Percentiles rank a stretch among this genome's conserved stretches.
Conservation (phyloP, 1,140 invertebrate genomes). For the Zaprionus tsacasi region DNA sequence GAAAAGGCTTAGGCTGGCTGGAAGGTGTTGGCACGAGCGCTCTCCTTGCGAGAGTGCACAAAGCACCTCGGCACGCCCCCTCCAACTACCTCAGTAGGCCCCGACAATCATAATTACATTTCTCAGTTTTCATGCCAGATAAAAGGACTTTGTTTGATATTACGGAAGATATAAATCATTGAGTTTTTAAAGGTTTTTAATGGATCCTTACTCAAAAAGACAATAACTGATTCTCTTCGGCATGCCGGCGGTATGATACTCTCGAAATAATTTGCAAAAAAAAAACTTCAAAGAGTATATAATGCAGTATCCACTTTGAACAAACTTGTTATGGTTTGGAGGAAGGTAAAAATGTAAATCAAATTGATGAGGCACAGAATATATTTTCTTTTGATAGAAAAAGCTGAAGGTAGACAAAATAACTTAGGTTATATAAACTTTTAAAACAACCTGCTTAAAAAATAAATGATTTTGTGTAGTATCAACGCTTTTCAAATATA, state of each 20-base stretch:
- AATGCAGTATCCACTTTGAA: too few species aligned
- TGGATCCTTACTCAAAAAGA: neutral
- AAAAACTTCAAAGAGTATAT: too few species aligned
- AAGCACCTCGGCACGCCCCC: neutral
- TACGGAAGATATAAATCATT: neutral
- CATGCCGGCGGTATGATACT: neutral
- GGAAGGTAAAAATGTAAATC: too few species aligned
- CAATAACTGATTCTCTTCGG: neutral
- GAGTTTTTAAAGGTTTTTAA: neutral
- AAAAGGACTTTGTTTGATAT: neutral
- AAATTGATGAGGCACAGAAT: too few species aligned
- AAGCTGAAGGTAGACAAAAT: too few species aligned
- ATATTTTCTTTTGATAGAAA: too few species aligned
- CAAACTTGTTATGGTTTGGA: too few species aligned
- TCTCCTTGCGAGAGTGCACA: neutral
- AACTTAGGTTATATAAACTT: too few species aligned
- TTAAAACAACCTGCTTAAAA: too few species aligned
- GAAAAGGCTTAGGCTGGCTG: constrained; percentile 6
- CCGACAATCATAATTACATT: constrained; percentile 7
- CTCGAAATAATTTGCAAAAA: neutral
- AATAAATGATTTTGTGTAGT: too few species aligned
- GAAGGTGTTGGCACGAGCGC: constrained; percentile 3
- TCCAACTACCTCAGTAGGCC: neutral
- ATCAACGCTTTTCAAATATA: too few species aligned
- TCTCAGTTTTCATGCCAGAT: neutral